Percentiles rank a stretch among this genome's conserved stretches.
phyloP scores from a whole-genome alignment of 2,888 invertebrate genomes.

The Anaspis maculata region DNA sequence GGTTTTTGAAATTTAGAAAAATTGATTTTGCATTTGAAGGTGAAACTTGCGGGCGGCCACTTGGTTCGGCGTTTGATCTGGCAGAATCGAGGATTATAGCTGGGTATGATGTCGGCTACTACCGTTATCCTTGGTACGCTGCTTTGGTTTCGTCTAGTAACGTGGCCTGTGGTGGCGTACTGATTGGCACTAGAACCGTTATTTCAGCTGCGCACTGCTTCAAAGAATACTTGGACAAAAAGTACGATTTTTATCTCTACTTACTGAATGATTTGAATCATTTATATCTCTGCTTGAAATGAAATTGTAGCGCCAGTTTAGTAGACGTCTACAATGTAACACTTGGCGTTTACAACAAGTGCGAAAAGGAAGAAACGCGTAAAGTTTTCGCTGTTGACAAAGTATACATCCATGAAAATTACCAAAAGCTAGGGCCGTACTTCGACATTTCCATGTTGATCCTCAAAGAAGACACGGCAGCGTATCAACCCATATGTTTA shows the following conservation, averaged over 20 bases:
- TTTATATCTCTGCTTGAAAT: slow-evolving; percentile 1
- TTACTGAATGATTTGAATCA: slow-evolving; percentile 1
- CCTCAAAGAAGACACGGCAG: slow-evolving; percentile 25
- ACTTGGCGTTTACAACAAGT: slow-evolving; percentile 36
- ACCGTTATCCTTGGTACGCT: slow-evolving; percentile 39
- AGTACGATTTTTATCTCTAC: slow-evolving; percentile 1
- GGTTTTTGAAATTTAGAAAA: slow-evolving; percentile 2
- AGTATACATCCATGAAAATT: slow-evolving; percentile 36
- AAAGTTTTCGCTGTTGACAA: slow-evolving; percentile 26
- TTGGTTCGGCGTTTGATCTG: slow-evolving; percentile 19
- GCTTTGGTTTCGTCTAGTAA: slow-evolving; percentile 25
- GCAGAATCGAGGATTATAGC: slow-evolving; percentile 32
- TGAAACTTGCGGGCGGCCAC: slow-evolving; percentile 32
- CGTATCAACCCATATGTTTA: slow-evolving; percentile 33
- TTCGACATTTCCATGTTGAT: slow-evolving; percentile 35
- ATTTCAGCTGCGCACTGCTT: slow-evolving; percentile 41
- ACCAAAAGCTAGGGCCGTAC: slow-evolving; percentile 31
- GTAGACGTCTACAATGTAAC: slow-evolving; percentile 31
- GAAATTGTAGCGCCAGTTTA: slow-evolving; percentile 20
- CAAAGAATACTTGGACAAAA: slow-evolving; percentile 21
- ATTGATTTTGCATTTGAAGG: slow-evolving; percentile 1
- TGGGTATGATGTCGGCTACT: slow-evolving; percentile 38
- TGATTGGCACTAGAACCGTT: slow-evolving; percentile 32
- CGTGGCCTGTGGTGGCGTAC: slow-evolving; percentile 34
- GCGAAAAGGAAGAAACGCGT: slow-evolving; percentile 29